These are phyloP conservation scores for Anolis sagrei DNA, from an alignment of 2,113 vertebrate species.

Conservation along the genomic window DNA sequence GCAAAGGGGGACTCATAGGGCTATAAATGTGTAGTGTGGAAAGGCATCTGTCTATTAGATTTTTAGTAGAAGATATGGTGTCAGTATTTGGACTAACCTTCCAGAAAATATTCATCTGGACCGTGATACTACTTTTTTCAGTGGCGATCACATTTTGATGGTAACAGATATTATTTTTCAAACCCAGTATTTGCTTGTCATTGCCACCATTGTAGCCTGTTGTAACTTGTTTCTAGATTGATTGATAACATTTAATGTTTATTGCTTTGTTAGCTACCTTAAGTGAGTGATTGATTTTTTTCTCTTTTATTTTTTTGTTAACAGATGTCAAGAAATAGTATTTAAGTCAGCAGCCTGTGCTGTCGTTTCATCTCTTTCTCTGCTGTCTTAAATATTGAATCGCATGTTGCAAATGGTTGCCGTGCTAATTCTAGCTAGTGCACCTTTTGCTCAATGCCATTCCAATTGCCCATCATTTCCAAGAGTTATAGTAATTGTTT, in stretches of 20 bases:
- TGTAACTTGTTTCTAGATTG: background rate
- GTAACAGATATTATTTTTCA: background rate
- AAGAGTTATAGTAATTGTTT: no score
- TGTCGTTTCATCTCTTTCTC: background rate
- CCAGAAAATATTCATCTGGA: no score
- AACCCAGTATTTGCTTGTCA: background rate
- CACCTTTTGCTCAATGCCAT: no score
- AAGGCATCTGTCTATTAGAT: no score
- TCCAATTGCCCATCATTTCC: no score
- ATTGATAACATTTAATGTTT: background rate
- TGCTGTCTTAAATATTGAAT: background rate
- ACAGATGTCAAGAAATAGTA: background rate
- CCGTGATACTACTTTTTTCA: no score
- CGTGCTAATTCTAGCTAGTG: no score
- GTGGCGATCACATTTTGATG: no score
- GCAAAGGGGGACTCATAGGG: no score
- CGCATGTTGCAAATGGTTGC: background rate
- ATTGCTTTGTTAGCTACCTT: constrained; percentile 4
- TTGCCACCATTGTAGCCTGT: background rate
- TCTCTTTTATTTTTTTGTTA: background rate
- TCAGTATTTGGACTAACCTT: no score
- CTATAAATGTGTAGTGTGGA: no score
- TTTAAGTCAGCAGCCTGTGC: background rate
- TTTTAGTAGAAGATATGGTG: no score
- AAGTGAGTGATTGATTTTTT: constrained; percentile 15